These are phyloP conservation scores for Sorex araneus DNA, from an alignment of 2,113 vertebrate genomes.

Conservation along the genomic window DNA sequence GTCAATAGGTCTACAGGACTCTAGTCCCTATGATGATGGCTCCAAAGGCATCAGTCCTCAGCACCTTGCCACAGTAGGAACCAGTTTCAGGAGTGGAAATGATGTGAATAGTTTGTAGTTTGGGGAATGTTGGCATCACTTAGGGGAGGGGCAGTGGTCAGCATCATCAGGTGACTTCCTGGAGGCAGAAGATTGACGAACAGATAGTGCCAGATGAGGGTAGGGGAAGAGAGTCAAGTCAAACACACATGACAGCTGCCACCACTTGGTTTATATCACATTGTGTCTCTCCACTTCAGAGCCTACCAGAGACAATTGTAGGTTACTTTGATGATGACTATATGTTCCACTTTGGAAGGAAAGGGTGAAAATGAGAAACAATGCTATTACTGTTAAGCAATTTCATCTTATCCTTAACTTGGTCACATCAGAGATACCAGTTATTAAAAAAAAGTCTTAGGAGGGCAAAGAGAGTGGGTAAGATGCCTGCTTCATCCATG, in stretches of 20 bases:
- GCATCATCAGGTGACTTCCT: not conserved
- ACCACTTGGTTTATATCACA: too few species aligned
- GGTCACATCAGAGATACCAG: not conserved
- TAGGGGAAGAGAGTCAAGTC: too few species aligned
- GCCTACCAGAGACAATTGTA: not conserved
- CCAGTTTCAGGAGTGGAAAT: not conserved
- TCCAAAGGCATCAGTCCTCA: not conserved
- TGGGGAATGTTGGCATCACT: not conserved
- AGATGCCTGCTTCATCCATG: too few species aligned
- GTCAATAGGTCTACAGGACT: not conserved
- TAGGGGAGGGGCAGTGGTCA: not conserved
- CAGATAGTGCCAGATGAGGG: not conserved
- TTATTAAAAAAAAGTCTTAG: not conserved
- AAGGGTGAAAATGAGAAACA: not conserved
- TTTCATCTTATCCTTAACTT: not conserved
- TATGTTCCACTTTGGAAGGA: not conserved
- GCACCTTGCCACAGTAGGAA: not conserved
- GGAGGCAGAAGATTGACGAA: not conserved
- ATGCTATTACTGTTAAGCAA: not conserved
- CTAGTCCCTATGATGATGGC: not conserved
- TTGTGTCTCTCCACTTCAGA: not conserved
- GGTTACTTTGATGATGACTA: not conserved
- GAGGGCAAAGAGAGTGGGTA: too few species aligned
- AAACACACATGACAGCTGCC: too few species aligned
- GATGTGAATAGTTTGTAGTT: not conserved